Base-by-base conservation (phyloP, 2,888 invertebrate genomes). In the Rhodophaea formosa region DNA sequence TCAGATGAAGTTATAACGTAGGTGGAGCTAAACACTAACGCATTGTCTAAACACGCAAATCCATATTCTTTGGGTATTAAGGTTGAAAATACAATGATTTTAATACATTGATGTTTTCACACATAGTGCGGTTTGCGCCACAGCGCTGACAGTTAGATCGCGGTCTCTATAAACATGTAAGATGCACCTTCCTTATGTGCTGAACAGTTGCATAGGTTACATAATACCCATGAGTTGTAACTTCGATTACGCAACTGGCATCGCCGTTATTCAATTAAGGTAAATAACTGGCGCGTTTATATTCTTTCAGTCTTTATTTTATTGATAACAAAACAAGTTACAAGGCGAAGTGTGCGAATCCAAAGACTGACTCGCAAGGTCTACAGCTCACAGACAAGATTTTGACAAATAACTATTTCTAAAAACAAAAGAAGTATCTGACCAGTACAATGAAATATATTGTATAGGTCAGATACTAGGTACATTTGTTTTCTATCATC, bases 131-230 rank as follows among this genome's bases (percentile, higher is more conserved):
- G 42, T 23, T 29, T 42, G 14, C 14, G 53, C 16, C 30, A 7
- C 30, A 30, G 15, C 32, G 46, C 39, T 23, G 29, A 65, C 64
- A 61, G 62, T 62, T 65, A 65, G 53, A 45, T 30, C 44, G 62
- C 55, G 62, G 62, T 61, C 63, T 67, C 69, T 61, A 64, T 69
- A 70, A 63, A 69, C 64, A 68, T 59, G 60, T 64, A 59, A 75
- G 72, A 77, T 74, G n/a, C n/a, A 72, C 61, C 74, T 78, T 78
- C 77, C 78, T 74, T 64, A 68, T 74, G 62, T 59, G 64, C 57
- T 45, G 63, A 57, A 63, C 65, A 60, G 63, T 62, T 46, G 16
- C 51, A 32, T 57, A 49, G 59, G 63, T 62, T 46, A 14, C 51
- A 32, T 57, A 49, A 59, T 35, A 53, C 14, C 17, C 43, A 46